A percentile compares a stretch with the other conserved stretches of the same genome.
phyloP scores from a whole-genome alignment of 23 tunicate species.

The Trididemnum clinides region DNA sequence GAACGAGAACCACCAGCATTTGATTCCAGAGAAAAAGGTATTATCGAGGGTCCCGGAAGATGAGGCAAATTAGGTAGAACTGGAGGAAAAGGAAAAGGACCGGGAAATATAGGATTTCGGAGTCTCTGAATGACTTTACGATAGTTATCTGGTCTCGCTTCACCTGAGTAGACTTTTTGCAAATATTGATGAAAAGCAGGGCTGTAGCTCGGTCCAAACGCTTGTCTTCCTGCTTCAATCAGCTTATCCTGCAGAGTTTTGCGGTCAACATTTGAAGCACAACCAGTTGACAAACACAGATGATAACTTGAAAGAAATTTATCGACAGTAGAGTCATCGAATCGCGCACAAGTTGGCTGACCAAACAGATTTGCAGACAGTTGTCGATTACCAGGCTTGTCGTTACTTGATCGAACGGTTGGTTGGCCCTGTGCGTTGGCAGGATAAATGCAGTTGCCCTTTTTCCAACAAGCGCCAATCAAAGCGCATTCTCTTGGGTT shows the following conservation, averaged over 20 bases:
- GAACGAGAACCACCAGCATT: neutral
- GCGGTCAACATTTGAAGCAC: constrained; percentile 34
- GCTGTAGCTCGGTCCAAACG: neutral
- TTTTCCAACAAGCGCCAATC: constrained; percentile 84
- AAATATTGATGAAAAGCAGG: neutral
- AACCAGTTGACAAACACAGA: constrained; percentile 63
- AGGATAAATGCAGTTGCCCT: constrained; percentile 64
- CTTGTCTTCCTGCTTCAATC: neutral
- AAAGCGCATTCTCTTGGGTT: constrained; percentile 58
- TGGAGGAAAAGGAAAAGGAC: neutral
- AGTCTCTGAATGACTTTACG: constrained; percentile 13
- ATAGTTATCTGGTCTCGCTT: constrained; percentile 76
- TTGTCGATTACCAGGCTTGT: neutral
- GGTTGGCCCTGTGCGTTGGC: neutral
- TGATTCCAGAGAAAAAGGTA: neutral
- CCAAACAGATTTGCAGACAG: constrained; percentile 9
- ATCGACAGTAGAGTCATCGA: constrained; percentile 2
- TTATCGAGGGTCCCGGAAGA: too few species aligned
- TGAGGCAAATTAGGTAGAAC: neutral
- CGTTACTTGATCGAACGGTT: constrained; percentile 50
- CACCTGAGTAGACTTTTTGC: constrained; percentile 40
- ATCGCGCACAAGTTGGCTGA: constrained; percentile 53
- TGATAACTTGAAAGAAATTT: constrained; percentile 53
- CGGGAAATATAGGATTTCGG: too few species aligned
- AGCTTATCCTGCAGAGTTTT: neutral